Conservation (phyloP, 2,888 invertebrate genomes). For the Leucoma salicis region DNA sequence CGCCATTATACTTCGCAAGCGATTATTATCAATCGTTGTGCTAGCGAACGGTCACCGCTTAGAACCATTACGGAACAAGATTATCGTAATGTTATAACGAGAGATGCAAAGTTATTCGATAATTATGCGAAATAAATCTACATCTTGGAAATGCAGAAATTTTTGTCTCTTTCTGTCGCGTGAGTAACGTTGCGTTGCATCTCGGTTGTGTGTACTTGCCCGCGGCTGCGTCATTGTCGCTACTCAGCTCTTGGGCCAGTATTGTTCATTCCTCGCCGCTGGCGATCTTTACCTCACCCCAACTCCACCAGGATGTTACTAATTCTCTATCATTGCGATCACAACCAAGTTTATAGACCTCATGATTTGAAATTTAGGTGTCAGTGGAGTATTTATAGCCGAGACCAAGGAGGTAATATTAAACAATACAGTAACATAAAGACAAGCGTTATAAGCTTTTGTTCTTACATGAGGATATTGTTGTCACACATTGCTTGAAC, state of each 20-base stretch:
- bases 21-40: slow-evolving; percentile 81
- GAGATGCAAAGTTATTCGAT: slow-evolving; percentile 81
- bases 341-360: slow-evolving; percentile 72
- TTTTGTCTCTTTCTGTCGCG: slow-evolving; percentile 47
- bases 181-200: slow-evolving; percentile 31
- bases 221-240: slow-evolving; percentile 60
- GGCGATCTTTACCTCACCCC: slow-evolving; percentile 72
- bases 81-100: slow-evolving; percentile 80
- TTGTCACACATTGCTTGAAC: too few species aligned
- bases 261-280: slow-evolving; percentile 61
- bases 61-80: slow-evolving; percentile 76
- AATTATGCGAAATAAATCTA: slow-evolving; percentile 79
- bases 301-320: slow-evolving; percentile 77
- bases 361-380: slow-evolving; percentile 74
- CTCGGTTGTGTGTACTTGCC: slow-evolving; percentile 51
- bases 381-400: slow-evolving; percentile 74
- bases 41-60: slow-evolving; percentile 79
- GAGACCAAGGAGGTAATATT: slow-evolving; percentile 31
- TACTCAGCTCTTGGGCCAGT: slow-evolving; percentile 53
- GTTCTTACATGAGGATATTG: background rate
- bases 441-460: background rate
- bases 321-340: slow-evolving; percentile 80
- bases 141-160: slow-evolving; percentile 58
- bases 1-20: slow-evolving; percentile 81
- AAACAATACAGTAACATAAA: slow-evolving; percentile 15